Base-by-base conservation (phyloP, 2,113 vertebrate genomes). In the Seriola dumerili region DNA sequence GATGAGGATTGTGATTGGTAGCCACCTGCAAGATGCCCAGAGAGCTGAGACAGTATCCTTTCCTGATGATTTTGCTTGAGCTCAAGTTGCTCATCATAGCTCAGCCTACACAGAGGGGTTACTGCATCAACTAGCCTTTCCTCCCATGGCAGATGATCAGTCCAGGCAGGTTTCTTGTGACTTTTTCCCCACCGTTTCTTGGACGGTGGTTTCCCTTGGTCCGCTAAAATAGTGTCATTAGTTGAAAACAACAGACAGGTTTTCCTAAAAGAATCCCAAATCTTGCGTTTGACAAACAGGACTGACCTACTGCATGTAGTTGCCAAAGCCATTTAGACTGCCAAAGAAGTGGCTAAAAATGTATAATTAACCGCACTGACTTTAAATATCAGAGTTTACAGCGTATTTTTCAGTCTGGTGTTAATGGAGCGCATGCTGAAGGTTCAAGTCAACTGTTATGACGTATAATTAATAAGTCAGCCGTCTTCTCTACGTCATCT, bases 81-180 rank as follows among this genome's bases (percentile, higher is more conserved):
- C 90, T 96, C 88, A 32, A 97, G 95, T 86, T 97, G 96, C 32
- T 97, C 92, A 14, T 95, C 92, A 87, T 97, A 97, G 65, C 87
- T 93, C 44, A 97, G 85, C 83, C 95, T 95, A 96, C 96, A 98
- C n/a, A 97, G 88, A 11, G 96, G 96, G 0, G 93, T 97, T 44
- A 93, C 95, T 4, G 29, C 89, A 12, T 96, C 91, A 0, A 94
- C 94, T 72, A 97, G 58, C 85, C 94, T 92, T 32, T 95, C 95
- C 64, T 95, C 93, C 95, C 91, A 95, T 4, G 94, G 90, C 25
- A 83, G 57, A 19, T 61, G 0, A 29, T 89, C 75, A 14, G 57
- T 14, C 32, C 50, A n/a, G 32, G 10, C 6, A 65, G 42, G 16
- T 19, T 74, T 87, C 58, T 64, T 81, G 2, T 38, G 62, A 61